These are phyloP conservation scores for Petrocephalus microphthalmus DNA, from an alignment of 2,113 vertebrate genomes.

Conservation along the genomic window DNA sequence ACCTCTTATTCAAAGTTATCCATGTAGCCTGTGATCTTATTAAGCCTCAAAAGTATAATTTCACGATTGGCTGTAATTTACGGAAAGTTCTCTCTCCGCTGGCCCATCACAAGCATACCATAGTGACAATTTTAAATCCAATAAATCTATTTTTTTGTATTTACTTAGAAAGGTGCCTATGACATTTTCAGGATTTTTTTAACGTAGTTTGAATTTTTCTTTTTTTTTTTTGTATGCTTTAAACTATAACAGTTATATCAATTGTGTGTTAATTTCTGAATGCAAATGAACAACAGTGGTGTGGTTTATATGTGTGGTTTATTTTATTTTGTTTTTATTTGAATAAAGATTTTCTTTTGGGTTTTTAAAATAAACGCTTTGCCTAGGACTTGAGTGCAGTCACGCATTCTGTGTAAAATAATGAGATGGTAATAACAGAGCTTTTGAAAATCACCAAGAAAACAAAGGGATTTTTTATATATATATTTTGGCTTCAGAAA, in stretches of 20 bases:
- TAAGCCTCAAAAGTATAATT: constrained; percentile 10
- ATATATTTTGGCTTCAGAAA: neutral
- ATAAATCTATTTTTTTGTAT: neutral
- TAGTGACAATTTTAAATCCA: neutral
- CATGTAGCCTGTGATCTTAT: neutral
- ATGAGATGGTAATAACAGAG: neutral
- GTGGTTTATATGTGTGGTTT: neutral
- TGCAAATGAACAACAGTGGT: neutral
- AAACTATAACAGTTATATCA: neutral
- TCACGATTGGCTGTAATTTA: neutral
- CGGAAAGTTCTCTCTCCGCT: neutral
- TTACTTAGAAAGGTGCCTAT: constrained; percentile 4
- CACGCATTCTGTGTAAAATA: neutral
- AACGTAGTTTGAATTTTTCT: neutral
- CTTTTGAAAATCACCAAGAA: neutral
- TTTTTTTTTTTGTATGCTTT: neutral
- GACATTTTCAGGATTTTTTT: neutral
- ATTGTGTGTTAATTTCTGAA: neutral
- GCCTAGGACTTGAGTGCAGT: neutral
- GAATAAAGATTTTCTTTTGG: neutral
- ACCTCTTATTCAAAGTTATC: neutral
- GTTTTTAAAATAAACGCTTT: neutral
- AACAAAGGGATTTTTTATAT: neutral
- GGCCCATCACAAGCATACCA: neutral
- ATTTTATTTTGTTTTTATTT: neutral